These are phyloP conservation scores for Lonchura striata DNA, from an alignment of 2,113 vertebrate species.

Conservation along the genomic window DNA sequence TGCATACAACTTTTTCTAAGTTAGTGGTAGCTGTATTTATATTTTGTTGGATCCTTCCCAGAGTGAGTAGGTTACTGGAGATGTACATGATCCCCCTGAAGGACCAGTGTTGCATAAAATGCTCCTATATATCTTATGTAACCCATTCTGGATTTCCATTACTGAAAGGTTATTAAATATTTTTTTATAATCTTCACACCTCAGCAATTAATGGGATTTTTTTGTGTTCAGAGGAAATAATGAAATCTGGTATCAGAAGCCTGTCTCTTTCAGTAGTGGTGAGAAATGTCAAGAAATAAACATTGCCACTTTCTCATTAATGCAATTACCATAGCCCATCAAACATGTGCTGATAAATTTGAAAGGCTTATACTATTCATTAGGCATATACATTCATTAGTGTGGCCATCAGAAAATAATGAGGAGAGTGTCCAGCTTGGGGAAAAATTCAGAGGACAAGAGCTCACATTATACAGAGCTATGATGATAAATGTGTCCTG, in stretches of 20 bases:
- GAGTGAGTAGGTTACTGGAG: not conserved
- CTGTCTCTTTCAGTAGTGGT: not conserved
- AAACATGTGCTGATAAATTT: not conserved
- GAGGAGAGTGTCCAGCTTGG: conserved; percentile 6
- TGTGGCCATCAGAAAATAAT: conserved; percentile 68
- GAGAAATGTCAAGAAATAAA: not conserved
- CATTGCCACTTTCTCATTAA: not conserved
- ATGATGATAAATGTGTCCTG: conserved; percentile 73
- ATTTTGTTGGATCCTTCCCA: not conserved
- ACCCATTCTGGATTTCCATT: not conserved
- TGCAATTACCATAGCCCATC: not conserved
- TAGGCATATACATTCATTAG: conserved; percentile 47
- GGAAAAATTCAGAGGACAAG: conserved; percentile 66
- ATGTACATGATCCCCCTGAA: accelerated
- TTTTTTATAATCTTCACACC: not conserved
- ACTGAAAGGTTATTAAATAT: not conserved
- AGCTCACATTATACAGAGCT: conserved; percentile 58
- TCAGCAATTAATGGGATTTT: not conserved
- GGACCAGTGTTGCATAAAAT: not conserved
- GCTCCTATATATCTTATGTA: not conserved
- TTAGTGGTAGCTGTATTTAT: not conserved
- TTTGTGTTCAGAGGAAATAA: not conserved
- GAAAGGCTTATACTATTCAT: conserved; percentile 10
- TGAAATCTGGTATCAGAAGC: not conserved
- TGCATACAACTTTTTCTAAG: not conserved